Evolutionary conservation across 2,113 vertebrate genomes (phyloP), one percentile per base, ranked within the genome.

Genomic region (Cheilinus undulatus): DNA sequence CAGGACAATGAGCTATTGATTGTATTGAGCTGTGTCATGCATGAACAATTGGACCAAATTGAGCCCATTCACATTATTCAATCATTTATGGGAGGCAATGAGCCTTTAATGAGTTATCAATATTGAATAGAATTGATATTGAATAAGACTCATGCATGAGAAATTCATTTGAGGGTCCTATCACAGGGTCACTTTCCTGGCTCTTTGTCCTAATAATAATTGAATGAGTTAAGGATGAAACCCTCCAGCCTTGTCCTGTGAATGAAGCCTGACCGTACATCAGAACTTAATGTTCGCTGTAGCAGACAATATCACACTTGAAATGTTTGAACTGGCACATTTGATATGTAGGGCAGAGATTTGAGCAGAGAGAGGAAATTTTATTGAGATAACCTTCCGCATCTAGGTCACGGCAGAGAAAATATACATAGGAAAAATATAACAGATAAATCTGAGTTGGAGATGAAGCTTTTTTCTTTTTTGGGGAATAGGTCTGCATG

Each of bases 1-100:
- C 38, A 70, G 32, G 19, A 52, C 40, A 82, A 78, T 85, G 77
- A 76, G 64, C 32, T 65, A 80, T 86, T 62, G 83, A 87, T 77
- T 8, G 8, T 23, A 84, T 79, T 76, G 78, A 81, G 63, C 45
- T 15, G 45, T 22, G 28, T 82, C 76, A 83, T 64, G 80, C 78
- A 71, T 54, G 69, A 80, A 76, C 60, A 83, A 75, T 59, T 50
- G 57, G 24, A 67, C 75, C 19, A 74, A 69, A 68, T 48, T 45
- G 32, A 65, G 40, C 67, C 61, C 72, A 56, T 75, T 83, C 60
- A 7, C 57, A 58, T 70, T 46, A 78, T 77, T 84, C 56, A 81
- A 53, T 72, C 22, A 84, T 43, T 54, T 57, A 73, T 82, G 45
- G 57, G 63, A 69, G 61, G 54, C 57, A 64, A 58, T 11, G 32